Base-by-base conservation (phyloP, 2,797 vertebrate genomes). In the Balearica regulorum region DNA sequence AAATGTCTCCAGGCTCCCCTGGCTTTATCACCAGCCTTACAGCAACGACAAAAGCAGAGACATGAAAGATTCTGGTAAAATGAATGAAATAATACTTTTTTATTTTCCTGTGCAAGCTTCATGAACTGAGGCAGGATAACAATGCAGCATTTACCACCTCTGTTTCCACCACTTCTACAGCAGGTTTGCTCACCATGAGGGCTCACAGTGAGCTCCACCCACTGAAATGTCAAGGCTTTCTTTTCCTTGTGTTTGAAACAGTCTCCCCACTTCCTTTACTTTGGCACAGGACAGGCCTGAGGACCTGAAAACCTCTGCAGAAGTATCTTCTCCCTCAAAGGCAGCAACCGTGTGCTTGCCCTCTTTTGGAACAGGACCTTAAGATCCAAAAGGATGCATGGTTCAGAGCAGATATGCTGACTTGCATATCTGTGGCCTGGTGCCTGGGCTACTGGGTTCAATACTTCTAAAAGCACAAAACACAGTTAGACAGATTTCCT, bases 11-110 rank as follows among this genome's bases (percentile, higher is more conserved):
- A 3, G 44, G 58, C 41, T 95, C 53, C 91, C 19, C 28, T 9
- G 86, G 83, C 87, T 90, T 96, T 87, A 79, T 72, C 91, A 95
- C 66, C 93, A 96, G 91, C 88, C 95, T 58, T 64, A 80, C 10
- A 53, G 19, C 2, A 39, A 93, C 97, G 90, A 95, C 88, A 96
- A 97, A 96, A 71, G 83, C 72, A 95, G 61, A 95, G 11, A 64
- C n/a, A 66, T 21, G 26, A 90, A 96, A 81, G 68, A 80, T 72
- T 64, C 89, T 81, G 28, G 39, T 49, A 61, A 86, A 81, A 94
- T 12, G 5, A 84, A 69, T 33, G 1, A 82, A 79, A 73, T 65
- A 70, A 24, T 65, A 70, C 26, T 77, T 73, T 72, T 82, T 94
- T 57, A 9, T 90, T 94, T 91, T 43, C 68, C 83, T 58, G 46